Percentiles rank a stretch among this genome's conserved stretches.
These are phyloP conservation scores for Parnassius mnemosyne DNA, from an alignment of 2,888 invertebrate species.

Conservation along the genomic window DNA sequence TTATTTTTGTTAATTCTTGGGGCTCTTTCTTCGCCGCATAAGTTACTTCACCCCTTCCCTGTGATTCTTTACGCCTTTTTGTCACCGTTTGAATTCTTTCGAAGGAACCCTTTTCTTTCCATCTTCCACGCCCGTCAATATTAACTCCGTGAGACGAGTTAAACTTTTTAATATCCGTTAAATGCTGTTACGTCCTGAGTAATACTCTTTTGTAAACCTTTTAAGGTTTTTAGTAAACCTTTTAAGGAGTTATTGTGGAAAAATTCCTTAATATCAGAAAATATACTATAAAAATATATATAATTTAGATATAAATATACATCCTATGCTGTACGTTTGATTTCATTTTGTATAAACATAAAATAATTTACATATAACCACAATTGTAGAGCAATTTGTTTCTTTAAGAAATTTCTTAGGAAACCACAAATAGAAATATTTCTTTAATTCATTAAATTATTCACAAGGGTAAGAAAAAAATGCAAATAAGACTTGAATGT, in stretches of 20 bases:
- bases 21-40: constrained; percentile 78
- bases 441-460: constrained; percentile 77
- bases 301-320: too few relatives aligned
- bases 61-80: constrained; percentile 80
- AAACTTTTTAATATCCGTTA: constrained; percentile 81
- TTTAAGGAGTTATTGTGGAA: constrained; percentile 48
- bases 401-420: constrained; percentile 29
- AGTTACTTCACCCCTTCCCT: constrained; percentile 74
- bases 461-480: constrained; percentile 74
- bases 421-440: constrained; percentile 54
- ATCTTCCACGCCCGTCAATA: constrained; percentile 81
- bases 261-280: constrained; percentile 18
- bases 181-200: constrained; percentile 73
- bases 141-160: constrained; percentile 74
- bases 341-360: too few relatives aligned
- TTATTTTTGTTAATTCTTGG: constrained; percentile 79
- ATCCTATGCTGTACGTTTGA: too few relatives aligned
- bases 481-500: constrained; percentile 73
- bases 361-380: neutral
- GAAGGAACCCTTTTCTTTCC: constrained; percentile 73
- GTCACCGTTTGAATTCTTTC: constrained; percentile 80
- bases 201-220: constrained; percentile 48
- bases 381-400: constrained; percentile 4
- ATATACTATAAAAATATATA: too few relatives aligned
- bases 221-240: constrained; percentile 44